Conservation (phyloP, 1,140 invertebrate genomes). For the Pseudomyrmex concolor region DNA sequence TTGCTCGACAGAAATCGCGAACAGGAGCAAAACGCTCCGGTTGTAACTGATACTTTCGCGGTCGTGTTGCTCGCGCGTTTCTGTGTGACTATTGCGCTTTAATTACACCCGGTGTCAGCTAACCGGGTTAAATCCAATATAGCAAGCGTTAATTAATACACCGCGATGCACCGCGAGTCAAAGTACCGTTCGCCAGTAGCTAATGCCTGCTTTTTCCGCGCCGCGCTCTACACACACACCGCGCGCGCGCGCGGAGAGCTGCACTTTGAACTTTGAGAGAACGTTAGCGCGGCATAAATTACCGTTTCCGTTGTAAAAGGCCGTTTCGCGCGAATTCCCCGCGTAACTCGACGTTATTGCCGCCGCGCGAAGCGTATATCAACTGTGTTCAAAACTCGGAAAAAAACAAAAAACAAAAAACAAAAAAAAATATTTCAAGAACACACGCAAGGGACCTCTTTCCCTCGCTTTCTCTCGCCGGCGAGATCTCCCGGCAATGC, state of each 20-base stretch:
- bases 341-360: slow-evolving; percentile 55
- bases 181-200: slow-evolving; percentile 56
- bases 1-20: neutral
- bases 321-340: slow-evolving; percentile 56
- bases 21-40: slow-evolving; percentile 1
- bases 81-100: slow-evolving; percentile 53
- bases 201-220: slow-evolving; percentile 60
- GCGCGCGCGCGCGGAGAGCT: slow-evolving; percentile 1
- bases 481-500: neutral
- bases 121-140: slow-evolving; percentile 62
- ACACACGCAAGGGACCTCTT: slow-evolving; percentile 6
- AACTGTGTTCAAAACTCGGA: neutral
- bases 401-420: slow-evolving; percentile 29
- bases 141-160: slow-evolving; percentile 60
- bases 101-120: slow-evolving; percentile 59
- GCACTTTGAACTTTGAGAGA: slow-evolving; percentile 66
- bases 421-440: slow-evolving; percentile 21
- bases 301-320: slow-evolving; percentile 58
- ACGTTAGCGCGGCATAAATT: slow-evolving; percentile 61
- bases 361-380: slow-evolving; percentile 10
- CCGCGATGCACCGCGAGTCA: slow-evolving; percentile 57
- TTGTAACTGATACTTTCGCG: slow-evolving; percentile 39
- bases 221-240: slow-evolving; percentile 31
- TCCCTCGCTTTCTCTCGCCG: neutral
- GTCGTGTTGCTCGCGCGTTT: neutral